Percentiles rank a stretch among this genome's conserved stretches.
phyloP scores from a whole-genome alignment of 2,797 vertebrate genomes.

The Amblyraja radiata region DNA sequence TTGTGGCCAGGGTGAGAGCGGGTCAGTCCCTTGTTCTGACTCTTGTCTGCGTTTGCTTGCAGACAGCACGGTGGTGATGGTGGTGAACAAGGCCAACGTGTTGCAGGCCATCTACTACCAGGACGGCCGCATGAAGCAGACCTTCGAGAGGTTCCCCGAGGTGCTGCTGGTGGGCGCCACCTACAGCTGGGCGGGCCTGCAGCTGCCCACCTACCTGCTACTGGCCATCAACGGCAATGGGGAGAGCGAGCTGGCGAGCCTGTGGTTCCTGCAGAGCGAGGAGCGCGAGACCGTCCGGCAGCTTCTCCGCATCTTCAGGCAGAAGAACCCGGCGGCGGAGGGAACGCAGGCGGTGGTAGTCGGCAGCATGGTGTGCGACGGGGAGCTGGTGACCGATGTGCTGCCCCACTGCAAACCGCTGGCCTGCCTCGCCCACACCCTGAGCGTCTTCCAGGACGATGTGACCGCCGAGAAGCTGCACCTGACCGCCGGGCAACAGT shows the following conservation, averaged over 20 bases:
- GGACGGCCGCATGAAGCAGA: conserved; percentile 18
- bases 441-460: not conserved
- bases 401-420: not conserved
- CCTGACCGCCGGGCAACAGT: not conserved
- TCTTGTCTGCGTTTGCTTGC: no score
- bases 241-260: conserved; percentile 4
- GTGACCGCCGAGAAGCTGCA: conserved; percentile 10
- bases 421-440: not conserved
- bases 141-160: not conserved
- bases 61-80: no score
- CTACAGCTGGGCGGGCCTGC: not conserved
- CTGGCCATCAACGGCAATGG: not conserved
- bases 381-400: not conserved
- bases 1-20: no score
- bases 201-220: conserved; percentile 3
- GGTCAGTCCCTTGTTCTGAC: no score
- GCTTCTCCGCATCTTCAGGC: not conserved
- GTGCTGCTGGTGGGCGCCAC: not conserved
- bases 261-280: not conserved
- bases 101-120: conserved; percentile 27
- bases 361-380: not conserved
- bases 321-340: conserved; percentile 6
- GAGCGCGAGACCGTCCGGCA: not conserved
- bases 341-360: not conserved
- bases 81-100: not conserved